These are phyloP conservation scores for Centropristis striata DNA, from an alignment of 2,113 vertebrate species.

Conservation along the genomic window DNA sequence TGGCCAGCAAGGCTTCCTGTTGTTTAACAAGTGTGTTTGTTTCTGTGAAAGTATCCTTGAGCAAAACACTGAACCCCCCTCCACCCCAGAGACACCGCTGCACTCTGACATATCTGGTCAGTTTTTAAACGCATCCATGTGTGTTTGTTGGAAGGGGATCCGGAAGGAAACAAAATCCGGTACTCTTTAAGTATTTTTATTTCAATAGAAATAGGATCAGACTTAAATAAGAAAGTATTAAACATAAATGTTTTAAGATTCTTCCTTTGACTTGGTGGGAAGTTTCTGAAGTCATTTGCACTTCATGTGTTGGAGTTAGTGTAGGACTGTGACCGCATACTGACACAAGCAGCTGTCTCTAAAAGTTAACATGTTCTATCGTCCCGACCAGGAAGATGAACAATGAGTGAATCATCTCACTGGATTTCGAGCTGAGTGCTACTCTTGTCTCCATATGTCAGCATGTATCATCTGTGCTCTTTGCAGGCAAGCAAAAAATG, in stretches of 20 bases:
- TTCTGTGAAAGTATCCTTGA: slow-evolving; percentile 1
- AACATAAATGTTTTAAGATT: background rate
- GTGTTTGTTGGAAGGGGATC: slow-evolving; percentile 14
- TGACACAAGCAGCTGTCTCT: slow-evolving; percentile 76
- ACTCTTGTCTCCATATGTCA: slow-evolving; percentile 61
- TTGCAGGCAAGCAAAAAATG: slow-evolving; percentile 38
- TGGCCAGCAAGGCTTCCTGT: background rate
- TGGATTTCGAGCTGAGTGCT: slow-evolving; percentile 42
- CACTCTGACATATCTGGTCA: background rate
- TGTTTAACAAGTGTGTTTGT: slow-evolving; percentile 18
- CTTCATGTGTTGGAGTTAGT: slow-evolving; percentile 50
- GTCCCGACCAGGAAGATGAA: slow-evolving; percentile 52
- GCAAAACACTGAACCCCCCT: background rate
- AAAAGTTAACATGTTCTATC: slow-evolving; percentile 46
- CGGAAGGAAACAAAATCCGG: background rate
- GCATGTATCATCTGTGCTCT: slow-evolving; percentile 58
- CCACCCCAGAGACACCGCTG: background rate
- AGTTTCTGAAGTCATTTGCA: slow-evolving; percentile 44
- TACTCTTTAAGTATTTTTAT: background rate
- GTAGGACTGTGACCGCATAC: slow-evolving; percentile 64
- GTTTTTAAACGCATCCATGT: background rate
- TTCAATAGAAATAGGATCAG: background rate
- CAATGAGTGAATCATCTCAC: slow-evolving; percentile 71
- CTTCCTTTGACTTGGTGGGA: too few species aligned
- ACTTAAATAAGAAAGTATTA: slow-evolving; percentile 1